These are phyloP conservation scores for Anguilla marmorata DNA, from an alignment of 2,797 vertebrate genomes.

Conservation along the genomic window DNA sequence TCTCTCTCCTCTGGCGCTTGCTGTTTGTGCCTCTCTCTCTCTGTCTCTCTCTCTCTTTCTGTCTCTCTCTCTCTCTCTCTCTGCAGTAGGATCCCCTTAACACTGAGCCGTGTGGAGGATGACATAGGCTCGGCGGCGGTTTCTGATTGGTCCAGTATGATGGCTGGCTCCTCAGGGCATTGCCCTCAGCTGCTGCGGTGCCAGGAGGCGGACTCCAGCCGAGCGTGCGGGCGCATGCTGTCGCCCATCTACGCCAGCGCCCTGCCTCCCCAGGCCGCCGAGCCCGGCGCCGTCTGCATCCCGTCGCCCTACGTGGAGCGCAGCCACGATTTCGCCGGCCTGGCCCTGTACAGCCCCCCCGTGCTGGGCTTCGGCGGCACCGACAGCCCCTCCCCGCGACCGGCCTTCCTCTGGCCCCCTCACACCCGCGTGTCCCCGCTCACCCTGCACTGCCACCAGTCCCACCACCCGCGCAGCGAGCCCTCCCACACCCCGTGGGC, in stretches of 20 bases:
- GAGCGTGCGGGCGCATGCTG: conserved; percentile 63
- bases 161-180: conserved; percentile 76
- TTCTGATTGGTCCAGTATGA: conserved; percentile 52
- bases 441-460: conserved; percentile 74
- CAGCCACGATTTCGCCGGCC: conserved; percentile 76
- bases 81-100: conserved; percentile 42
- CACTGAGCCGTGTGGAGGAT: conserved; percentile 5
- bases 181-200: conserved; percentile 78
- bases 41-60: not conserved
- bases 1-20: conserved; percentile 54
- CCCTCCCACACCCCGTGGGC: conserved; percentile 76
- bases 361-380: conserved; percentile 79
- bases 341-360: conserved; percentile 84
- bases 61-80: conserved; percentile 25
- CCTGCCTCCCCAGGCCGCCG: conserved; percentile 64
- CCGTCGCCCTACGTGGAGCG: conserved; percentile 85
- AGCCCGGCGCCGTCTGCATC: conserved; percentile 80
- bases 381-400: conserved; percentile 70
- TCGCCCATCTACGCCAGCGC: conserved; percentile 74
- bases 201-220: conserved; percentile 80
- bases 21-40: not conserved
- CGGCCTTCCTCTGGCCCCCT: conserved; percentile 80
- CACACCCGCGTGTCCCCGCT: conserved; percentile 74
- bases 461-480: conserved; percentile 73
- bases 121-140: conserved; percentile 26